phyloP scores from a whole-genome alignment of 2,113 vertebrate species.

The Montifringilla adamsi region DNA sequence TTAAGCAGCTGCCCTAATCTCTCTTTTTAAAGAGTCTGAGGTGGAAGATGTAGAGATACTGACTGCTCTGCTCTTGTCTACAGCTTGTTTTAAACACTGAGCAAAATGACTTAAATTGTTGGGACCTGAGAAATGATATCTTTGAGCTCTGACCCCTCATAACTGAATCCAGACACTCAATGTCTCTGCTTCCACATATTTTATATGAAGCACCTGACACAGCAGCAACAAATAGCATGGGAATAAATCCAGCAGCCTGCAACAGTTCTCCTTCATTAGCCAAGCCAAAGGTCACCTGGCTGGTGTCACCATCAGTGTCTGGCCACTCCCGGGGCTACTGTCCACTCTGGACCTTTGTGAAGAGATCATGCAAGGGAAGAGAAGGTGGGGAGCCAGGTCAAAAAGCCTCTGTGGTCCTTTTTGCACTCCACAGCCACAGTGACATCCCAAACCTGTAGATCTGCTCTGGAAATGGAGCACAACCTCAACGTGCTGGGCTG shows the following conservation, averaged over 20 bases:
- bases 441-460: background rate
- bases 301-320: background rate
- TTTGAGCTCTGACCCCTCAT: constrained; percentile 61
- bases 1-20: background rate
- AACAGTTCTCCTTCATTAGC: background rate
- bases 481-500: background rate
- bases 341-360: background rate
- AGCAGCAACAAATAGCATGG: background rate
- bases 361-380: background rate
- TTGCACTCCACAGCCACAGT: background rate
- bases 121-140: constrained; percentile 39
- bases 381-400: background rate
- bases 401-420: background rate
- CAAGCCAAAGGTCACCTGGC: constrained; percentile 14
- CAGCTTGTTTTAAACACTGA: background rate
- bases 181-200: background rate
- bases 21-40: background rate
- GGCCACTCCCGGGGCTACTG: background rate
- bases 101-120: background rate
- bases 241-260: constrained; percentile 31
- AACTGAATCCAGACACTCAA: constrained; percentile 22
- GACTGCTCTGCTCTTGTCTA: background rate
- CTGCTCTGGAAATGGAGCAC: background rate
- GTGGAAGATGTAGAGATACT: background rate
- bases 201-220: constrained; percentile 28